Evolutionary conservation across 2,797 vertebrate genomes (phyloP).

Genomic region (Rachycentron canadum): DNA sequence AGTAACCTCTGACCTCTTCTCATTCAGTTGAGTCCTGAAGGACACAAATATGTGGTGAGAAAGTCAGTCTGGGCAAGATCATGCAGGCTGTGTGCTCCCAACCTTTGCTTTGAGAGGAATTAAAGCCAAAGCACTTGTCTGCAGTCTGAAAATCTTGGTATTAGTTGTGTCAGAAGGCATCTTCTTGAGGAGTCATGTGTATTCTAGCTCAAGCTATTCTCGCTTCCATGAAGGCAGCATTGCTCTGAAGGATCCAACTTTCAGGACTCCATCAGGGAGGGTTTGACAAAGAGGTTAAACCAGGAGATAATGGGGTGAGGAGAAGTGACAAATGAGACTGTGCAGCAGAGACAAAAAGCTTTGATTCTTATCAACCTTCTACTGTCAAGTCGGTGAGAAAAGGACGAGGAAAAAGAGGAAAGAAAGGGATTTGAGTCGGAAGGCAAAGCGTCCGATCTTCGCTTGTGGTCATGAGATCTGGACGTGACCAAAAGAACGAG

Average conservation of each 20-base stretch:
- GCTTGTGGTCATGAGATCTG: too few relatives aligned
- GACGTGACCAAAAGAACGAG: too few relatives aligned
- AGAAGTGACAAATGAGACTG: background rate
- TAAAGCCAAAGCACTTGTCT: slow-evolving; percentile 3
- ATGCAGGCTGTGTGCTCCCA: slow-evolving; percentile 21
- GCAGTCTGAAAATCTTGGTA: slow-evolving; percentile 17
- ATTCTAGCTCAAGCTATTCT: slow-evolving; percentile 4
- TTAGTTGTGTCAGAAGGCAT: slow-evolving; percentile 21
- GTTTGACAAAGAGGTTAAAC: slow-evolving; percentile 25
- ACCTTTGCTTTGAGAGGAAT: slow-evolving; percentile 15
- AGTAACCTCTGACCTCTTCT: too few relatives aligned
- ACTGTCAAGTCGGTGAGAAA: background rate
- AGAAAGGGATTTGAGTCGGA: too few relatives aligned
- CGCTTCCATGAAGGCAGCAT: background rate
- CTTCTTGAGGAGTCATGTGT: background rate
- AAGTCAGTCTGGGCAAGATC: slow-evolving; percentile 4
- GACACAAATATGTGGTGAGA: background rate
- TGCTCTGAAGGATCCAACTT: background rate
- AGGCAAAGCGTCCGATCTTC: too few relatives aligned
- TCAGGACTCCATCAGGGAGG: background rate
- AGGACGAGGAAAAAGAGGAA: background rate
- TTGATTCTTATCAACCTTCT: background rate
- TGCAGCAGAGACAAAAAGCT: background rate
- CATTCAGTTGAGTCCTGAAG: background rate
- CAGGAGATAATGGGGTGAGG: slow-evolving; percentile 18